These are phyloP conservation scores for Epinephelus fuscoguttatus DNA, from an alignment of 2,113 vertebrate genomes.

Conservation along the genomic window DNA sequence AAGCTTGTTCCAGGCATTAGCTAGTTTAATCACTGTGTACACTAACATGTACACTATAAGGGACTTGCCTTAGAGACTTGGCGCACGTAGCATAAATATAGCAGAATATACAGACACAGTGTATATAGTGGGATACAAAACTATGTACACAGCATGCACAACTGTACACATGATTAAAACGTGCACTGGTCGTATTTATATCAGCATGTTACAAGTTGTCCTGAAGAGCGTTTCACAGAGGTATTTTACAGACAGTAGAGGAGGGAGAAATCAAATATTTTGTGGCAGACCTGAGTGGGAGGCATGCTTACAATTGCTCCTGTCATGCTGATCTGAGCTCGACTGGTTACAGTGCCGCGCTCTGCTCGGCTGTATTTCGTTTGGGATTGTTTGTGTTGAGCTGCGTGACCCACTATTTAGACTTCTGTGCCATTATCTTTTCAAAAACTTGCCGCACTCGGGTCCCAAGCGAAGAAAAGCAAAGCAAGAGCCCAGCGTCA, in stretches of 20 bases:
- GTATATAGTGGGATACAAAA: slow-evolving; percentile 50
- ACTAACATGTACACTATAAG: slow-evolving; percentile 43
- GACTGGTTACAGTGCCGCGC: slow-evolving; percentile 8
- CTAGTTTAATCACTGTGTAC: slow-evolving; percentile 50
- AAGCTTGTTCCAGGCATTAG: slow-evolving; percentile 33
- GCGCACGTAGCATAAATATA: slow-evolving; percentile 56
- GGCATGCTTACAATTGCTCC: slow-evolving; percentile 36
- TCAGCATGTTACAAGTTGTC: slow-evolving; percentile 17
- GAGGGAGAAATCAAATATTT: slow-evolving; percentile 50
- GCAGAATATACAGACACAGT: slow-evolving; percentile 41
- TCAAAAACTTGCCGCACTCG: slow-evolving; percentile 35
- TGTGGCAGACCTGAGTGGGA: slow-evolving; percentile 40
- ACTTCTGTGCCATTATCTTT: slow-evolving; percentile 56
- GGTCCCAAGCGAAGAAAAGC: slow-evolving; percentile 54
- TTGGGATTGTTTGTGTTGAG: slow-evolving; percentile 51
- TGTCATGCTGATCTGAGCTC: slow-evolving; percentile 40
- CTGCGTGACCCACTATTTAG: slow-evolving; percentile 49
- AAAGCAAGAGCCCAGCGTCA: slow-evolving; percentile 66
- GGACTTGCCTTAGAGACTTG: slow-evolving; percentile 46
- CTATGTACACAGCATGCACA: slow-evolving; percentile 53
- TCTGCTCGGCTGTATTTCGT: slow-evolving; percentile 40
- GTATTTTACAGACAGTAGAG: slow-evolving; percentile 42
- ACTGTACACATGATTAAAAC: slow-evolving; percentile 42
- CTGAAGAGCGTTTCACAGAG: slow-evolving; percentile 16
- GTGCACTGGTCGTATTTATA: slow-evolving; percentile 33